phyloP scores from a whole-genome alignment of 2,888 invertebrate species.

The Lasiommata megera region DNA sequence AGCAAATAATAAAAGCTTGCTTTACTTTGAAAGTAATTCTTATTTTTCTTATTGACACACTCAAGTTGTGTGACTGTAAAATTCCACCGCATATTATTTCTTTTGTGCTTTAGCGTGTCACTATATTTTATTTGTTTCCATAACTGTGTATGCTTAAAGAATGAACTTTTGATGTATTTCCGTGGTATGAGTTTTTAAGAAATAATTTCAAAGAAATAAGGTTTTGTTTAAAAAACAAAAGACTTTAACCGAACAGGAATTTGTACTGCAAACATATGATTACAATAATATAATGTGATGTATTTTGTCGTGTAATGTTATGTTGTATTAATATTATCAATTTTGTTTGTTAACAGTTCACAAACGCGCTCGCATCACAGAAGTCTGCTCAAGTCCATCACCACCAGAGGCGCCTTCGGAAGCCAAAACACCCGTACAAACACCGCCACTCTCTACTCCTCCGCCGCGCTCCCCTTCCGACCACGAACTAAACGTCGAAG shows the following conservation, averaged over 20 bases:
- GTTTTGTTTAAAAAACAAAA: not conserved
- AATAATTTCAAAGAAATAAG: conserved; percentile 3
- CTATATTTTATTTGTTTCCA: conserved; percentile 45
- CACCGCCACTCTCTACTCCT: conserved; percentile 60
- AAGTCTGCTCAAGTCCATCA: conserved; percentile 69
- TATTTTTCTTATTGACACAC: conserved; percentile 7
- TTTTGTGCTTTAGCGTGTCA: conserved; percentile 40
- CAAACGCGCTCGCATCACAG: conserved; percentile 74
- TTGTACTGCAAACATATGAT: not conserved
- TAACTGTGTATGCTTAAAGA: conserved; percentile 36
- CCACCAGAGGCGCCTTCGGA: conserved; percentile 59
- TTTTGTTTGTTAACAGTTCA: conserved; percentile 64
- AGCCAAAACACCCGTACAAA: conserved; percentile 56
- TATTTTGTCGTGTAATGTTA: not conserved
- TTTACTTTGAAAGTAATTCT: not conserved
- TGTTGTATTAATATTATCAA: no score
- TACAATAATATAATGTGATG: no score
- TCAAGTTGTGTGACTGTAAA: conserved; percentile 22
- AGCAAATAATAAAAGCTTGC: not conserved
- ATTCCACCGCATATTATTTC: conserved; percentile 19
- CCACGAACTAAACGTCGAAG: conserved; percentile 80
- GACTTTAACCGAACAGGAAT: not conserved
- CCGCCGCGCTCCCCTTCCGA: conserved; percentile 74
- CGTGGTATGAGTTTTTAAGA: not conserved
- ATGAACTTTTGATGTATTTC: conserved; percentile 33